phyloP scores from a whole-genome alignment of 2,113 vertebrate species.

The Phylloscopus trochilus region DNA sequence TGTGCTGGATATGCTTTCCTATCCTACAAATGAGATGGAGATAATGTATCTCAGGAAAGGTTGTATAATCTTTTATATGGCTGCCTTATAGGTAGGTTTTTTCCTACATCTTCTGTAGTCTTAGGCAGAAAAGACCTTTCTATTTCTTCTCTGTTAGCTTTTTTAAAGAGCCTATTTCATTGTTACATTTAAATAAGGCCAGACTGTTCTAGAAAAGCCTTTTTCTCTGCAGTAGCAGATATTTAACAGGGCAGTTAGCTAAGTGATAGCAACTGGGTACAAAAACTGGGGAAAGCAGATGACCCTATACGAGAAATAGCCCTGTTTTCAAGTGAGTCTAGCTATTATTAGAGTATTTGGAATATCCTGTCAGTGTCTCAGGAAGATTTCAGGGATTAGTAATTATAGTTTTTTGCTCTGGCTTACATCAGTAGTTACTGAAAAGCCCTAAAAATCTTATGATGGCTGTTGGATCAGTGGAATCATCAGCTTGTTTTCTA shows the following conservation, averaged over 20 bases:
- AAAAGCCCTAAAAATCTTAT: not conserved
- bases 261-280: not conserved
- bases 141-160: not conserved
- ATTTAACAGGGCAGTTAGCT: not conserved
- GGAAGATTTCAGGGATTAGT: not conserved
- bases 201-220: not conserved
- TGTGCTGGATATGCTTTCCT: not conserved
- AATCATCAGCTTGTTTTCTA: not conserved
- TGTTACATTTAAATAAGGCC: not conserved
- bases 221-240: not conserved
- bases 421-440: not conserved
- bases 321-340: not conserved
- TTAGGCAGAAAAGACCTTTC: not conserved
- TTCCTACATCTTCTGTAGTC: not conserved
- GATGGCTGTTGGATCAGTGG: not conserved
- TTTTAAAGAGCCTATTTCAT: not conserved
- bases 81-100: not conserved
- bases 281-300: not conserved
- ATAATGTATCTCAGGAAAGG: not conserved
- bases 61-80: not conserved
- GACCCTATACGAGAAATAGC: accelerated
- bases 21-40: not conserved
- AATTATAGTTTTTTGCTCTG: not conserved
- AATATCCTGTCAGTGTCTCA: not conserved
- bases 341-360: not conserved